phyloP scores from a whole-genome alignment of 2,797 vertebrate species.

The Gallirallus australis region DNA sequence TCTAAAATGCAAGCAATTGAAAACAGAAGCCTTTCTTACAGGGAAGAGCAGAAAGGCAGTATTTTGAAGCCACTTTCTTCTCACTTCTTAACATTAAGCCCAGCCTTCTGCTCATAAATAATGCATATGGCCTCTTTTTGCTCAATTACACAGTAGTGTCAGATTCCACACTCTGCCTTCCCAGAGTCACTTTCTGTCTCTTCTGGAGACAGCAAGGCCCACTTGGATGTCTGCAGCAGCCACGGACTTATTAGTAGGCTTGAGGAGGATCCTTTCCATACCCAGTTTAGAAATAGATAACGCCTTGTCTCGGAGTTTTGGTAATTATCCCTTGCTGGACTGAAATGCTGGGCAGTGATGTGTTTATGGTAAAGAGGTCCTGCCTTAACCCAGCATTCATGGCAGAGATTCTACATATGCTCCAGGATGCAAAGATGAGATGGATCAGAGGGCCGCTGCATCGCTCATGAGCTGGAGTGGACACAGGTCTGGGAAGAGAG shows the following conservation, averaged over 20 bases:
- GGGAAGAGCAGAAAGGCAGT: conserved; percentile 53
- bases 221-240: conserved; percentile 29
- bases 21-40: conserved; percentile 56
- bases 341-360: not conserved
- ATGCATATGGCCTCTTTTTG: conserved; percentile 74
- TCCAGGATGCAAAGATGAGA: not conserved
- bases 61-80: conserved; percentile 75
- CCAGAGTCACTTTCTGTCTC: conserved; percentile 62
- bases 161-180: conserved; percentile 65
- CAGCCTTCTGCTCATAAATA: conserved; percentile 78
- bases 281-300: not conserved
- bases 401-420: not conserved
- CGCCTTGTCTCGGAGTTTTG: not conserved
- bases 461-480: not conserved
- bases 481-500: not conserved
- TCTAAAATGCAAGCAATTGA: conserved; percentile 64
- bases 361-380: conserved; percentile 2
- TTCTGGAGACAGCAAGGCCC: conserved; percentile 54
- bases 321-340: not conserved
- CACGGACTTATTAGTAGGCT: conserved; percentile 46
- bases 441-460: not conserved
- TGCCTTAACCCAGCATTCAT: not conserved
- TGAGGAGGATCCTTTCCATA: not conserved
- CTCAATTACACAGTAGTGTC: conserved; percentile 56
- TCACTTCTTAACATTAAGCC: conserved; percentile 72